Conservation (phyloP, 2,113 vertebrate species). For the Macaca mulatta region DNA sequence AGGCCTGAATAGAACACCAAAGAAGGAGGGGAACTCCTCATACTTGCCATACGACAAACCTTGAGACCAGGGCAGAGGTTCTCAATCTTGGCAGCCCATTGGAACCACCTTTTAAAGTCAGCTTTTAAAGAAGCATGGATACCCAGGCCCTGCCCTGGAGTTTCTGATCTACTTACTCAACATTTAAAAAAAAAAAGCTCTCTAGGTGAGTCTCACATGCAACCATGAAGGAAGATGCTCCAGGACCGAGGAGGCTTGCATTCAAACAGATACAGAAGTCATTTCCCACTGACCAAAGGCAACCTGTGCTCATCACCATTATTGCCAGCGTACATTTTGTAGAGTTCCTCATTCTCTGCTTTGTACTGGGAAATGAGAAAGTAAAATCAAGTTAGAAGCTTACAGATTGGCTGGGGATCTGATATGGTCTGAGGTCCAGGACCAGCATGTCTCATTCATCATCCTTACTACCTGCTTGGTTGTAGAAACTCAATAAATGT, state of each 20-base stretch:
- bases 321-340: background rate
- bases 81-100: background rate
- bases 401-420: background rate
- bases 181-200: background rate
- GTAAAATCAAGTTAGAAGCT: background rate
- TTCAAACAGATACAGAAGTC: background rate
- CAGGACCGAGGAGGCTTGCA: background rate
- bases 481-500: background rate
- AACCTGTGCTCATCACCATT: background rate
- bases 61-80: background rate
- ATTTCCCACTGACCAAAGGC: background rate
- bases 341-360: background rate
- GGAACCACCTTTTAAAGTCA: background rate
- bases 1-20: background rate
- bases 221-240: background rate
- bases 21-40: background rate
- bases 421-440: background rate
- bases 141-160: background rate
- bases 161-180: background rate
- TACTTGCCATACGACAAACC: too few relatives aligned
- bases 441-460: background rate
- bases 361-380: background rate
- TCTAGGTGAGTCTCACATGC: background rate
- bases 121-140: background rate
- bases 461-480: background rate